Evolutionary conservation across 2,888 invertebrate species (phyloP).

Genomic region (Drosophila macrospina): DNA sequence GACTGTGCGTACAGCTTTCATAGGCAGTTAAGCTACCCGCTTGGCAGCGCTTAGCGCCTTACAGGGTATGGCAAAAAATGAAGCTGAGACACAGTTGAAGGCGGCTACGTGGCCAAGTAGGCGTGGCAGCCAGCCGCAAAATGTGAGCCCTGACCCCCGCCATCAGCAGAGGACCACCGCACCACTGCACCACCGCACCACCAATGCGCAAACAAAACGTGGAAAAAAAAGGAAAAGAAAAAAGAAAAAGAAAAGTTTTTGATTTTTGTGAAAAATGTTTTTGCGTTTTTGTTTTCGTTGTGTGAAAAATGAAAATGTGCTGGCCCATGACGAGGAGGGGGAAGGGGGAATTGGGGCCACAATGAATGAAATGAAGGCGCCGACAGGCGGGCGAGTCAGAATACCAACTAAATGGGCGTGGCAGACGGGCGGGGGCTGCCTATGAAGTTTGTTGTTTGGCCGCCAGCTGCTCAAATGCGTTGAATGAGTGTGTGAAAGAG

Average conservation of each 20-base stretch:
- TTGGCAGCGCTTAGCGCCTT: neutral
- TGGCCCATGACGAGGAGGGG: neutral
- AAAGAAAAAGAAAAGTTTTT: conserved; percentile 61
- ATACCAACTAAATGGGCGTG: conserved; percentile 47
- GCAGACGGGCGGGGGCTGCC: conserved; percentile 31
- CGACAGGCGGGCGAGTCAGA: conserved; percentile 30
- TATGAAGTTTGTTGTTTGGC: conserved; percentile 55
- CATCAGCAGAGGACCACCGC: neutral
- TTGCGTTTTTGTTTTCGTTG: conserved; percentile 45
- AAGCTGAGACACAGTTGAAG: conserved; percentile 31
- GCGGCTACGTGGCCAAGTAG: conserved; percentile 19
- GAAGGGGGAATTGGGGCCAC: neutral
- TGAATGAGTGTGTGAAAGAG: neutral
- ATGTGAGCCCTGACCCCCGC: conserved; percentile 34
- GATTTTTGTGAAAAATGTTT: conserved; percentile 67
- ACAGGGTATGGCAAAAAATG: conserved; percentile 26
- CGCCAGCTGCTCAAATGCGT: conserved; percentile 40
- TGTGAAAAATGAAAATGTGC: conserved; percentile 57
- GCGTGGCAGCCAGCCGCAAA: conserved; percentile 42
- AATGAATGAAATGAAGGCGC: conserved; percentile 49
- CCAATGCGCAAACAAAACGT: conserved; percentile 34
- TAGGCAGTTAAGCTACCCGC: no score
- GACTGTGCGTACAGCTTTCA: no score
- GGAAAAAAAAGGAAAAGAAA: conserved; percentile 8
- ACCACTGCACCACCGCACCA: neutral